These are phyloP conservation scores for Calyptommatus sinebrachiatus DNA, from an alignment of 2,113 vertebrate genomes.

Conservation along the genomic window DNA sequence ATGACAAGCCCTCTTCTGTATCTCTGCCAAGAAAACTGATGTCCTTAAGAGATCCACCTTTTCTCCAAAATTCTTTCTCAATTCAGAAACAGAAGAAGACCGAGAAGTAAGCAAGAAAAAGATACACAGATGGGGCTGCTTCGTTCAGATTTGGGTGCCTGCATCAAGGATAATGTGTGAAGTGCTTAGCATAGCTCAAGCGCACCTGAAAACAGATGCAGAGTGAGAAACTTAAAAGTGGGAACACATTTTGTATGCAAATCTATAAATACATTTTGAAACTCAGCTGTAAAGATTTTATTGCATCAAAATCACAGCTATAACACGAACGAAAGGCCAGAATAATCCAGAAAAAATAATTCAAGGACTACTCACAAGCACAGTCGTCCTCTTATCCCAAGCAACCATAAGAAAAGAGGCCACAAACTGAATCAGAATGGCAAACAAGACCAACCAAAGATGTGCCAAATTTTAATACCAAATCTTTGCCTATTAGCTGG, in stretches of 20 bases:
- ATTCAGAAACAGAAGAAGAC: not conserved
- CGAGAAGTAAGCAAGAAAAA: conserved; percentile 16
- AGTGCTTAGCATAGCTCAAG: accelerated
- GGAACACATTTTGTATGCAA: conserved; percentile 60
- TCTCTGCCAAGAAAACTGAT: too few species aligned
- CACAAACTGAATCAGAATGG: not conserved
- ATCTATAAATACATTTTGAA: conserved; percentile 59
- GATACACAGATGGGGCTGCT: not conserved
- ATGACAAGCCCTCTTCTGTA: too few species aligned
- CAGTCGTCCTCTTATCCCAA: not conserved
- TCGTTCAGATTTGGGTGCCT: conserved; percentile 25
- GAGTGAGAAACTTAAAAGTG: conserved; percentile 46
- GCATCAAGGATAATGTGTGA: not conserved
- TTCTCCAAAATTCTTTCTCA: not conserved
- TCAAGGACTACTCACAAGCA: not conserved
- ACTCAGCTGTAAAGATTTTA: conserved; percentile 48
- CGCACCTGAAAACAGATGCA: conserved; percentile 26
- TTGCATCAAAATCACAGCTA: conserved; percentile 37
- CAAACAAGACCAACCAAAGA: not conserved
- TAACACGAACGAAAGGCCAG: not conserved
- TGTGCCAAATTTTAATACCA: not conserved
- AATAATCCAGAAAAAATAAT: not conserved
- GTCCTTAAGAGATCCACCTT: not conserved
- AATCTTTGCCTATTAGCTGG: not conserved
- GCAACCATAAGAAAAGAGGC: not conserved